A percentile compares a stretch with the other conserved stretches of the same genome.
phyloP scores from a whole-genome alignment of 2,113 vertebrate species.

The Siphamia tubifer region DNA sequence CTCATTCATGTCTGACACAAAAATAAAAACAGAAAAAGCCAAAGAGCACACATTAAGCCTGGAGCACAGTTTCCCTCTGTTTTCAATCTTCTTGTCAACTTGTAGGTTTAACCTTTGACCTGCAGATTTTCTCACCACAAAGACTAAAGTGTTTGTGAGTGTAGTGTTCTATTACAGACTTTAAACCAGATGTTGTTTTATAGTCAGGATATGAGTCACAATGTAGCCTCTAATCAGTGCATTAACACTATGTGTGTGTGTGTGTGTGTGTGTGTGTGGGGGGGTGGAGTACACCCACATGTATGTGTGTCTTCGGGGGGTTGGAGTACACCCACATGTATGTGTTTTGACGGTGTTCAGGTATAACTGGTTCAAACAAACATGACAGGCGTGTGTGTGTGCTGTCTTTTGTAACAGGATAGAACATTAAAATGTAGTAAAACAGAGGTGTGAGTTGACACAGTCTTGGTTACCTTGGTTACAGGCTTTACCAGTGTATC shows the following conservation, averaged over 20 bases:
- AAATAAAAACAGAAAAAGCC: neutral
- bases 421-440: slow-evolving; percentile 12
- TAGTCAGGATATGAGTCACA: slow-evolving; percentile 59
- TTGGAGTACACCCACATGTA: neutral
- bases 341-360: slow-evolving; percentile 28
- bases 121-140: neutral
- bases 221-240: slow-evolving; percentile 49
- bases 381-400: slow-evolving; percentile 48
- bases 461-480: slow-evolving; percentile 88
- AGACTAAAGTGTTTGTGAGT: neutral
- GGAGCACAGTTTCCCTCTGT: neutral
- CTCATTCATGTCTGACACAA: slow-evolving; percentile 88
- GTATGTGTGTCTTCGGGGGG: slow-evolving; percentile 13
- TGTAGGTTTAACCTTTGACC: slow-evolving; percentile 50
- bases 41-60: neutral
- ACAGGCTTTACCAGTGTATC: slow-evolving; percentile 89
- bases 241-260: slow-evolving; percentile 13
- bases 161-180: neutral
- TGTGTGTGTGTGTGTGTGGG: no score
- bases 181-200: slow-evolving; percentile 42
- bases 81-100: slow-evolving; percentile 8
- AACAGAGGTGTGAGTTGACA: no score
- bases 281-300: neutral
- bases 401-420: neutral
- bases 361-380: slow-evolving; percentile 45